Base-by-base conservation (phyloP, 2,113 vertebrate genomes). In the Dasypus novemcinctus region DNA sequence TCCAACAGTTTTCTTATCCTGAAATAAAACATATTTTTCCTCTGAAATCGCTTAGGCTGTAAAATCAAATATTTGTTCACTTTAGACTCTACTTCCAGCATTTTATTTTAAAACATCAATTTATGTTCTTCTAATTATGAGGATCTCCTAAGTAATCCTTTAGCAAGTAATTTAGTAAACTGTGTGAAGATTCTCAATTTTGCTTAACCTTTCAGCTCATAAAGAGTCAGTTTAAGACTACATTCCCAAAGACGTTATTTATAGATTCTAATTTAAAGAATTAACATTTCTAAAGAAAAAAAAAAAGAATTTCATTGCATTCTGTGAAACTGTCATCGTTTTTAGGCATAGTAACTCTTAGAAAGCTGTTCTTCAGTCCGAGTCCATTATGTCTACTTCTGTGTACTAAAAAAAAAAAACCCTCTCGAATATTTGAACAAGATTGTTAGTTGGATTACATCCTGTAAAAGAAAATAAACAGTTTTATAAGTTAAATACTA, bases 81-180 rank as follows among this genome's bases (percentile, higher is more conserved):
- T 85, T 97, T 89, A 80, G 74, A 69, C 14, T 43, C 2, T 92
- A 43, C 97, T 98, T 97, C 93, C 91, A 91, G 80, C 74, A 96
- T 76, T 96, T 97, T 80, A 15, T 94, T 97, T 97, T 93, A 91
- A 96, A 98, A 96, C 78, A 93, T 15, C 29, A 95, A 12, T 93
- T 97, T 97, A 92, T 96, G 93, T 98, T 98, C 96, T 95, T 93
- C 92, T 97, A 90, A n/a, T 93, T 74, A 78, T 95, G 83, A 95
- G 88, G 38, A 93, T 46, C 69, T 85, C 96, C 54, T 93, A 74
- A 97, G 85, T 91, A 96, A 96, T 91, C 74, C 91, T 97, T 95
- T 91, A 79, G 95, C 86, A 97, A 92, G 46, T 93, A 96, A 91
- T 97, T 95, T 54, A 82, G 71, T 96, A 29, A 94, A 96, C 89